Percentiles rank a stretch among this genome's conserved stretches.
phyloP scores from a whole-genome alignment of 2,888 invertebrate species.

The Monoplex corrugatus region DNA sequence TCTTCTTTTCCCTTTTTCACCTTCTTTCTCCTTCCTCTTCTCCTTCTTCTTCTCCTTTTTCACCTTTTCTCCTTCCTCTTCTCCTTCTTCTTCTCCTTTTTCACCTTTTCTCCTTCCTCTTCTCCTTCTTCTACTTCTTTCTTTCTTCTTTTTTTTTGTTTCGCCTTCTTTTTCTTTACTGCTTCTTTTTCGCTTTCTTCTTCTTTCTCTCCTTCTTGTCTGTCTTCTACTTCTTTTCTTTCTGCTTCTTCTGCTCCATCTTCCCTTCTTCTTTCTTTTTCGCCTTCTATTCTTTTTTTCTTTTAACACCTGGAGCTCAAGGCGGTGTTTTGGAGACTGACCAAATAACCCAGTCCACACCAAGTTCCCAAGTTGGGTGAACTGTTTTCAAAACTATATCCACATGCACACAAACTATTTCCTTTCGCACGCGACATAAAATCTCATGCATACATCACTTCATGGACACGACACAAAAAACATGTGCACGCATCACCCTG shows the following conservation, averaged over 20 bases:
- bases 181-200: too few relatives aligned
- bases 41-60: not conserved
- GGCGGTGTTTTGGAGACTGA: too few relatives aligned
- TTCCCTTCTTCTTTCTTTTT: conserved; percentile 3
- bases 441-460: not conserved
- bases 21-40: too few relatives aligned
- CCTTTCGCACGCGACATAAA: not conserved
- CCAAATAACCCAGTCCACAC: not conserved
- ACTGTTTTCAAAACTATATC: not conserved
- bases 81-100: not conserved
- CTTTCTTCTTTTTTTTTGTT: too few relatives aligned
- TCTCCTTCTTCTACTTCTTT: not conserved
- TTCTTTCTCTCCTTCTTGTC: not conserved
- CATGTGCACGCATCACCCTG: not conserved
- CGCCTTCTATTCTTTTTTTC: not conserved
- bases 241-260: not conserved
- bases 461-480: not conserved
- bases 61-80: not conserved
- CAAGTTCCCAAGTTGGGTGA: not conserved
- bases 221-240: not conserved
- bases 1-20: not conserved
- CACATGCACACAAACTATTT: not conserved
- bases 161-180: not conserved
- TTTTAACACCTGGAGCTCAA: not conserved
- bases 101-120: not conserved